These are phyloP conservation scores for Turnix velox DNA, from an alignment of 2,113 vertebrate genomes.

Conservation along the genomic window DNA sequence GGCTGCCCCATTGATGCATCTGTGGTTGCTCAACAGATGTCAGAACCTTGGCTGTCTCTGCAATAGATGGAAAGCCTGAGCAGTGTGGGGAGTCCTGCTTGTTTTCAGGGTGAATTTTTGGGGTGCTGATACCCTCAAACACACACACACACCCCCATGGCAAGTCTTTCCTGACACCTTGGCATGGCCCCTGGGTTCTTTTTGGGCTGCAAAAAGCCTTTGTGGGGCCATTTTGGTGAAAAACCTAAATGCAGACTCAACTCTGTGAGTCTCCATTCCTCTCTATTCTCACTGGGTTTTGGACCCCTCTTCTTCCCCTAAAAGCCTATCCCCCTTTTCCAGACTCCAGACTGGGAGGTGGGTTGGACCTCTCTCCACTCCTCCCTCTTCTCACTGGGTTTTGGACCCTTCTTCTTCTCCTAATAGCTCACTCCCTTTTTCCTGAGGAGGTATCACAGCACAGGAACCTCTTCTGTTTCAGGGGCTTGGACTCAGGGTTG, in stretches of 20 bases:
- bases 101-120: not conserved
- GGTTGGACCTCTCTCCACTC: too few species aligned
- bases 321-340: not conserved
- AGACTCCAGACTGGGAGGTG: too few species aligned
- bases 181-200: not conserved
- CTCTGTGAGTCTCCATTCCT: not conserved
- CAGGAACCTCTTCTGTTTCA: not conserved
- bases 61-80: not conserved
- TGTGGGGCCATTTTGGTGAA: not conserved
- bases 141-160: not conserved
- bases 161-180: not conserved
- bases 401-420: not conserved
- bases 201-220: not conserved
- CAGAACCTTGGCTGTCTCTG: not conserved
- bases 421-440: not conserved
- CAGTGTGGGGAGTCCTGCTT: not conserved
- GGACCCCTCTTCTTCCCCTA: not conserved
- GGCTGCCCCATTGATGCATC: not conserved
- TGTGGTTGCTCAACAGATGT: not conserved
- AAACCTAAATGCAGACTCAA: not conserved
- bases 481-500: not conserved
- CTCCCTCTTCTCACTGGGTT: not conserved
- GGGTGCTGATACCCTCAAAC: not conserved
- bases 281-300: not conserved
- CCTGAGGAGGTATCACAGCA: too few species aligned